A percentile compares a stretch with the other conserved stretches of the same genome.
These are phyloP conservation scores for Aphis craccivora DNA, from an alignment of 1,140 invertebrate genomes.

Conservation along the genomic window DNA sequence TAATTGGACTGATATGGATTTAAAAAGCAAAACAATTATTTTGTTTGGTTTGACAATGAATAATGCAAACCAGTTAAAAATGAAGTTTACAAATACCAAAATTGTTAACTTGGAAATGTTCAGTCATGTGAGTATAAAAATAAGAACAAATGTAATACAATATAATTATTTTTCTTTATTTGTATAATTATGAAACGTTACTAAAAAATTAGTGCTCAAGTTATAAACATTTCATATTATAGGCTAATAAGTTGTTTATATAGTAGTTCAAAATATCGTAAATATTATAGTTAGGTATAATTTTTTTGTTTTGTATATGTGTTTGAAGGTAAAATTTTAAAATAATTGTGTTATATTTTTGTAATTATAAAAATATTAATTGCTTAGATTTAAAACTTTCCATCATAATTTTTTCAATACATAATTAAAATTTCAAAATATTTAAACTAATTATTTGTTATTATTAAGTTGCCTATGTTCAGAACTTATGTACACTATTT, in stretches of 20 bases:
- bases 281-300: background rate
- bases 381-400: too few species aligned
- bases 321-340: background rate
- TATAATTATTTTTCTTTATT: background rate
- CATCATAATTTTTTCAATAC: too few species aligned
- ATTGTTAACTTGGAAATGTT: conserved; percentile 20
- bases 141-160: background rate
- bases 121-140: background rate
- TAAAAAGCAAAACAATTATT: conserved; percentile 28
- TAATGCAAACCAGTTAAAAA: conserved; percentile 3
- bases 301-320: too few species aligned
- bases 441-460: too few species aligned
- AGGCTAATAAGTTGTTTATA: background rate
- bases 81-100: background rate
- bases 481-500: too few species aligned
- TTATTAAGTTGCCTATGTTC: too few species aligned
- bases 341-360: background rate
- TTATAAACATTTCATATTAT: too few species aligned
- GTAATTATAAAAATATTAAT: too few species aligned
- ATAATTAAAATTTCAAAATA: too few species aligned
- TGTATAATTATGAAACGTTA: background rate
- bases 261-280: background rate
- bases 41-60: background rate
- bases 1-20: background rate
- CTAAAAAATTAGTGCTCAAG: background rate